Conservation (phyloP, 35 echinoderm and acorn worm genomes). For the Strongylocentrotus purpuratus region DNA sequence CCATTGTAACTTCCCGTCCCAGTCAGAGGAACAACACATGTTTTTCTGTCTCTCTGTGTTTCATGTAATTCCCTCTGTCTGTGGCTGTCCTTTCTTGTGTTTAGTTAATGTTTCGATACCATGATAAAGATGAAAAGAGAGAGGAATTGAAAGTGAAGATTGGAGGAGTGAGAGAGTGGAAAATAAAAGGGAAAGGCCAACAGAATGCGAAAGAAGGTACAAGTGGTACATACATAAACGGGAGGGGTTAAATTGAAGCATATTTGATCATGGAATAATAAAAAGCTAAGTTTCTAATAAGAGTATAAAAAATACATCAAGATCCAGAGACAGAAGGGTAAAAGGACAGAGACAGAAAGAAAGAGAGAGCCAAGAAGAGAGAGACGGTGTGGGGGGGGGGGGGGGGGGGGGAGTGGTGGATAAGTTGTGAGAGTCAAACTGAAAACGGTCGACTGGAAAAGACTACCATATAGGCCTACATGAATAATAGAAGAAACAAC, state of each 20-base stretch:
- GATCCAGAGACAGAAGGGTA: not conserved
- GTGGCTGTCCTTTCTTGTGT: not conserved
- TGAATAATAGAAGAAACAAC: not conserved
- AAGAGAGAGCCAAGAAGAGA: not conserved
- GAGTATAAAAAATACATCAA: too few relatives aligned
- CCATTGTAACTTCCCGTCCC: slow-evolving; percentile 33
- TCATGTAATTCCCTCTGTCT: too few relatives aligned
- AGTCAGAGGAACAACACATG: slow-evolving; percentile 28
- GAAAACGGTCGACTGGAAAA: not conserved
- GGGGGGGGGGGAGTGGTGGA: not conserved
- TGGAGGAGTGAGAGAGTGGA: not conserved
- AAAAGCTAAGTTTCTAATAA: too few relatives aligned
- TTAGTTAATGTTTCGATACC: not conserved
- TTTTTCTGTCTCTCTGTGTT: not conserved
- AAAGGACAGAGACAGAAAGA: not conserved
- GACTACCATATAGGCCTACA: not conserved
- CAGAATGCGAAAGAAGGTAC: too few relatives aligned
- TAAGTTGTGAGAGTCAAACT: not conserved
- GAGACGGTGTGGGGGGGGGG: not conserved
- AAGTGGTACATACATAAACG: not conserved
- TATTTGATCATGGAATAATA: too few relatives aligned
- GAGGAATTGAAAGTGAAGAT: too few relatives aligned
- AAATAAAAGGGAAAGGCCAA: not conserved
- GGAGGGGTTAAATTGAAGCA: too few relatives aligned
- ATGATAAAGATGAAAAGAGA: not conserved